Conservation (phyloP, 2,888 invertebrate genomes). For the Patella pellucida region DNA sequence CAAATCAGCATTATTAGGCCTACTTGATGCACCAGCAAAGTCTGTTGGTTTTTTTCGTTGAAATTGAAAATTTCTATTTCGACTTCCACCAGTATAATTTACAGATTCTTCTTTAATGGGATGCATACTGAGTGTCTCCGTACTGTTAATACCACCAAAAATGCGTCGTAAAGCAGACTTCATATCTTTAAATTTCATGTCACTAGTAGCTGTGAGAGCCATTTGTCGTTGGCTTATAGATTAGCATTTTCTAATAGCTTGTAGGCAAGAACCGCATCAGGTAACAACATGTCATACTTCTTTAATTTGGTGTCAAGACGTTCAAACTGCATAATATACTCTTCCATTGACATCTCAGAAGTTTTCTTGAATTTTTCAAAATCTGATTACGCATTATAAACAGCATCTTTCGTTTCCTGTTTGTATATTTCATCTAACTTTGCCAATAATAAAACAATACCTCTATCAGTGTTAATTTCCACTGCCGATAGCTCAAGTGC, state of each 20-base stretch:
- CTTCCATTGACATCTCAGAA: neutral
- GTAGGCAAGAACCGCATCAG: conserved; percentile 14
- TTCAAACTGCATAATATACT: conserved; percentile 12
- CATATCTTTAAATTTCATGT: conserved; percentile 21
- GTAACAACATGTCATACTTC: neutral
- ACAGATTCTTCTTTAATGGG: neutral
- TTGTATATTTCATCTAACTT: neutral
- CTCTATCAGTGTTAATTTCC: neutral
- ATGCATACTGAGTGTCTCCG: neutral
- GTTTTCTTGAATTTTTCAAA: conserved; percentile 10
- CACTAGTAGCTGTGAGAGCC: conserved; percentile 23
- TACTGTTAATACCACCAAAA: conserved; percentile 9
- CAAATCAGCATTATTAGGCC: no score
- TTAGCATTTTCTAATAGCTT: conserved; percentile 18
- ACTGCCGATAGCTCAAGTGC: neutral
- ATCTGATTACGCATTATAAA: neutral
- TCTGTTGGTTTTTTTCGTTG: neutral
- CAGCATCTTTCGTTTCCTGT: neutral
- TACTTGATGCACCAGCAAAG: neutral
- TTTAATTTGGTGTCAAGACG: neutral
- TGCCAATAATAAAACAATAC: neutral
- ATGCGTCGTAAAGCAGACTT: conserved; percentile 20
- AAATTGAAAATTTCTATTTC: neutral
- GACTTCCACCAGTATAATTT: neutral
- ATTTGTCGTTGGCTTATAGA: conserved; percentile 21